These are phyloP conservation scores for Cosmia pyralina DNA, from an alignment of 2,888 invertebrate species.

Conservation along the genomic window DNA sequence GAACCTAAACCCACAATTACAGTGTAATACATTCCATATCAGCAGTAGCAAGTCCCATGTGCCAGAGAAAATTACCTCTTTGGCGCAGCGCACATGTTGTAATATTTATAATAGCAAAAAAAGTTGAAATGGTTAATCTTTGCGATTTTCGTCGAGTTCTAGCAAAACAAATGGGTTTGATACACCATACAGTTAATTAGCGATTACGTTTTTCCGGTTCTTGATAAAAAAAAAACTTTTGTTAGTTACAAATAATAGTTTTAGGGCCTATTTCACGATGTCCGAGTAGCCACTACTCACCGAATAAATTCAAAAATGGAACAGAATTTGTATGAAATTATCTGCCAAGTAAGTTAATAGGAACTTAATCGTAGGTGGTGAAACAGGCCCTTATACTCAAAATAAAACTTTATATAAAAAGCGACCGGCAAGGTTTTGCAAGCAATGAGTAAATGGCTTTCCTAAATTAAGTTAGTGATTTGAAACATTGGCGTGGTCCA, in stretches of 20 bases:
- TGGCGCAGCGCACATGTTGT: slow-evolving; percentile 35
- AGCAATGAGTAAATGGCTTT: not conserved
- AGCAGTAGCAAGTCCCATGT: slow-evolving; percentile 7
- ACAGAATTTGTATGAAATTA: no score
- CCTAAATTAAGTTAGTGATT: not conserved
- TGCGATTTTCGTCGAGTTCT: slow-evolving; percentile 23
- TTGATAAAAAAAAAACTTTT: slow-evolving; percentile 21
- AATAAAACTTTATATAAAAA: slow-evolving; percentile 27
- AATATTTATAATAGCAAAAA: slow-evolving; percentile 25
- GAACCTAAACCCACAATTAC: slow-evolving; percentile 24
- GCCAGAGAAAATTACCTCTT: slow-evolving; percentile 51
- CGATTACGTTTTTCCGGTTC: slow-evolving; percentile 47
- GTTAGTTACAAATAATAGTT: slow-evolving; percentile 27
- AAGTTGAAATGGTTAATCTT: slow-evolving; percentile 14
- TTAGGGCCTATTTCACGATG: no score
- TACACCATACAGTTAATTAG: slow-evolving; percentile 53
- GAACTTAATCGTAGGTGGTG: no score
- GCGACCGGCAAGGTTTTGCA: slow-evolving; percentile 14
- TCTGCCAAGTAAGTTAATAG: no score
- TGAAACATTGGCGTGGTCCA: not conserved
- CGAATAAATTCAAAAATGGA: no score
- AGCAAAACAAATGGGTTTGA: slow-evolving; percentile 62
- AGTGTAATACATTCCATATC: slow-evolving; percentile 21
- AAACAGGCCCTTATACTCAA: no score
- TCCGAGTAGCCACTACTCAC: no score